phyloP scores from a whole-genome alignment of 1,140 invertebrate species.

The Steinernema feltiae region DNA sequence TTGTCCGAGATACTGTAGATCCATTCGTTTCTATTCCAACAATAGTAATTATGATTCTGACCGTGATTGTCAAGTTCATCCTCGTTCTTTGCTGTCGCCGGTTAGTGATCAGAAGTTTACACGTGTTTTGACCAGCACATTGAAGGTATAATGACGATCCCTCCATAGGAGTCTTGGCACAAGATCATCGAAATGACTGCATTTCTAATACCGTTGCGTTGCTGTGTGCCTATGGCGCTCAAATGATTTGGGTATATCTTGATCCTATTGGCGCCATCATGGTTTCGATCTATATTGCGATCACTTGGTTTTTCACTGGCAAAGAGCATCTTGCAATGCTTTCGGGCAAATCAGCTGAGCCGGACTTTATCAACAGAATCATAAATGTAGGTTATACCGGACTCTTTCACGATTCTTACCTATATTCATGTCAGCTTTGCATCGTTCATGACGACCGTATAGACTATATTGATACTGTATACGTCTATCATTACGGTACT shows the following conservation, averaged over 20 bases:
- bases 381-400: slow-evolving; percentile 29
- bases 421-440: slow-evolving; percentile 27
- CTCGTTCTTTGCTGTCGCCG: slow-evolving; percentile 58
- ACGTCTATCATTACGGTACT: slow-evolving; percentile 32
- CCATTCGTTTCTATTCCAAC: slow-evolving; percentile 49
- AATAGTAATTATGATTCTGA: slow-evolving; percentile 57
- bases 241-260: slow-evolving; percentile 55
- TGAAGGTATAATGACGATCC: slow-evolving; percentile 47
- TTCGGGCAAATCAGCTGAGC: slow-evolving; percentile 42
- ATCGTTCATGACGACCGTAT: slow-evolving; percentile 37
- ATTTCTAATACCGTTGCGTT: slow-evolving; percentile 60
- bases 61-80: slow-evolving; percentile 59
- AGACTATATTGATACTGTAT: slow-evolving; percentile 33
- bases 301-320: slow-evolving; percentile 49
- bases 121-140: too few species aligned
- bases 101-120: too few species aligned
- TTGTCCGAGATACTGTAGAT: slow-evolving; percentile 46
- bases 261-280: slow-evolving; percentile 62
- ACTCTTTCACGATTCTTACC: background rate
- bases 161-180: slow-evolving; percentile 58
- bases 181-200: slow-evolving; percentile 62
- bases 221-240: slow-evolving; percentile 48
- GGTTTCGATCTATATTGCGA: slow-evolving; percentile 59
- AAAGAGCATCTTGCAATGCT: slow-evolving; percentile 50
- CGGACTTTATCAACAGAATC: slow-evolving; percentile 39